phyloP scores from a whole-genome alignment of 2,888 invertebrate genomes.

The Seira musarum region DNA sequence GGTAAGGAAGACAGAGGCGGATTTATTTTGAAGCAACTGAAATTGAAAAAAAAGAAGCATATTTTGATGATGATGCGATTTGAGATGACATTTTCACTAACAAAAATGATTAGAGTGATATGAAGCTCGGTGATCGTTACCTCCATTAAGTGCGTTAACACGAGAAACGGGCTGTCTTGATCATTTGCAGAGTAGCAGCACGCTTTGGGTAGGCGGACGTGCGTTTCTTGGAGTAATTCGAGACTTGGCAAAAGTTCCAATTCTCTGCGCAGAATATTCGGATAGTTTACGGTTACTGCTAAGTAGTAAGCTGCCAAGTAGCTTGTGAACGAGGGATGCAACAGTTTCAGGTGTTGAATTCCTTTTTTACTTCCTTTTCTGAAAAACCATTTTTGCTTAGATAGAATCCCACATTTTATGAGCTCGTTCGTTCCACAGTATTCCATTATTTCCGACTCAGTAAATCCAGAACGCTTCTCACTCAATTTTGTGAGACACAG shows the following conservation, averaged over 20 bases:
- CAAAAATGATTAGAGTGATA: no score
- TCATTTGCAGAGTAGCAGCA: slow-evolving; percentile 50
- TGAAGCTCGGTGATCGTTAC: no score
- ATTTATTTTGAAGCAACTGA: slow-evolving; percentile 74
- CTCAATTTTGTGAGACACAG: slow-evolving; percentile 74
- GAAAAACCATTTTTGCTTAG: slow-evolving; percentile 72
- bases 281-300: slow-evolving; percentile 75
- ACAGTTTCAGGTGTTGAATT: slow-evolving; percentile 71
- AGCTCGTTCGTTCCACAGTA: slow-evolving; percentile 72
- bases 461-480: slow-evolving; percentile 73
- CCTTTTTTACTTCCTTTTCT: slow-evolving; percentile 65
- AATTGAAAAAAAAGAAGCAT: no score
- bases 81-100: no score
- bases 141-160: slow-evolving; percentile 75
- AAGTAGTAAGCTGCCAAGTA: slow-evolving; percentile 76
- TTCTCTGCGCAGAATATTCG: slow-evolving; percentile 75
- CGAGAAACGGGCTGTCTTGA: slow-evolving; percentile 64
- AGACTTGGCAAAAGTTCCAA: slow-evolving; percentile 74
- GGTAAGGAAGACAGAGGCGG: slow-evolving; percentile 74
- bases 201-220: slow-evolving; percentile 56
- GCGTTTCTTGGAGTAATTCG: slow-evolving; percentile 62
- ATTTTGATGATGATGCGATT: no score
- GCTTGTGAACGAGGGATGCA: slow-evolving; percentile 75
- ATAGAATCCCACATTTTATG: slow-evolving; percentile 70
- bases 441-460: slow-evolving; percentile 74